These are phyloP conservation scores for Tipula vernalis DNA, from an alignment of 2,888 invertebrate genomes.

Conservation along the genomic window DNA sequence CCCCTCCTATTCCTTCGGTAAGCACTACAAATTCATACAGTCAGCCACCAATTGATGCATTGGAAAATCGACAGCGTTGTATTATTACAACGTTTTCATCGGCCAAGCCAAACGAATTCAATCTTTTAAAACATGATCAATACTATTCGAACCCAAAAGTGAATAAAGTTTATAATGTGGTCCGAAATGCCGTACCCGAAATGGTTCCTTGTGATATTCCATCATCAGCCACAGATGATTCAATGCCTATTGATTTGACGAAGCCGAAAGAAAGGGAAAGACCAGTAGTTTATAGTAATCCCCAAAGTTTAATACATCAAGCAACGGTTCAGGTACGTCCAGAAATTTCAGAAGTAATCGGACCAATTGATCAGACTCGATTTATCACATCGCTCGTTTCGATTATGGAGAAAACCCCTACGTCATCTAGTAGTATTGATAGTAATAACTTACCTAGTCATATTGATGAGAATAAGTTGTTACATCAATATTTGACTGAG, in stretches of 20 bases:
- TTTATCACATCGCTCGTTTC: constrained; percentile 33
- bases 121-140: constrained; percentile 35
- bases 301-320: neutral
- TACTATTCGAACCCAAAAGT: constrained; percentile 31
- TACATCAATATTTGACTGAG: constrained; percentile 61
- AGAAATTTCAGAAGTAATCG: constrained; percentile 26
- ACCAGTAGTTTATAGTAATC: neutral
- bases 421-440: neutral
- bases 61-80: constrained; percentile 18
- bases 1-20: constrained; percentile 33
- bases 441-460: neutral
- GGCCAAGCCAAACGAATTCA: constrained; percentile 32
- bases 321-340: neutral
- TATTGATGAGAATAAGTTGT: constrained; percentile 47
- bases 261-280: constrained; percentile 25
- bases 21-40: neutral
- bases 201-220: neutral
- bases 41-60: neutral
- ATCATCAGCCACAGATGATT: neutral
- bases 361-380: constrained; percentile 26
- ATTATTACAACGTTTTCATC: constrained; percentile 20
- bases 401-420: constrained; percentile 27
- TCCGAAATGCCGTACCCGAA: neutral
- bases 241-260: constrained; percentile 32
- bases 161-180: neutral